Evolutionary conservation across 1,140 invertebrate genomes (phyloP).

Genomic region (Pogonomyrmex californicus): DNA sequence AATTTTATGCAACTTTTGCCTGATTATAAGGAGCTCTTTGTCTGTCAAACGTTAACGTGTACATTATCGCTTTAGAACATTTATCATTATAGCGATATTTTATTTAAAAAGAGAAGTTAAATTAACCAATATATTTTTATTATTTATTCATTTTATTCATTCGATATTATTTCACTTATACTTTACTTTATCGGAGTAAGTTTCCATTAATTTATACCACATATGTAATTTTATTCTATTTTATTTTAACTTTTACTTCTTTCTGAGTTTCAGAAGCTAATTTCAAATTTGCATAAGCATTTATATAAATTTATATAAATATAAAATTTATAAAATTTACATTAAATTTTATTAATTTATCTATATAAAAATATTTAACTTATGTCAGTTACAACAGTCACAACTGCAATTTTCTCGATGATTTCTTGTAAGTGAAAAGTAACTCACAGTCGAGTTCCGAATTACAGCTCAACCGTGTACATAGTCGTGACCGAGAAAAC

Average conservation of each 20-base stretch:
- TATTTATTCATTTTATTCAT: not conserved
- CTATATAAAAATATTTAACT: not conserved
- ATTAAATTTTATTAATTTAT: not conserved
- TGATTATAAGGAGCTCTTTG: not conserved
- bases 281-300: not conserved
- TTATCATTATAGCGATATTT: not conserved
- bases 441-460: conserved; percentile 28
- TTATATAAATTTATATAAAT: not conserved
- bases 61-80: not conserved
- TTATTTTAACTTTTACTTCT: not conserved
- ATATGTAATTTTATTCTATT: not conserved
- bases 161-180: not conserved
- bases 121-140: not conserved
- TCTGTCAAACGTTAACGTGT: not conserved
- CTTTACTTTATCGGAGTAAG: not conserved
- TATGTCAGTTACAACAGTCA: not conserved
- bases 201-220: not conserved
- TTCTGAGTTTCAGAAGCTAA: not conserved
- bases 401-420: not conserved
- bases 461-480: not conserved
- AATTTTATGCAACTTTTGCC: conserved; percentile 7
- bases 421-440: conserved; percentile 6
- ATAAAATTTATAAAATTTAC: too few relatives aligned
- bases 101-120: conserved; percentile 4
- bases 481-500: conserved; percentile 40